Percentiles rank a stretch among this genome's conserved stretches.
Evolutionary conservation across 1,140 invertebrate genomes (phyloP).

Genomic region (Drosophila sproati): DNA sequence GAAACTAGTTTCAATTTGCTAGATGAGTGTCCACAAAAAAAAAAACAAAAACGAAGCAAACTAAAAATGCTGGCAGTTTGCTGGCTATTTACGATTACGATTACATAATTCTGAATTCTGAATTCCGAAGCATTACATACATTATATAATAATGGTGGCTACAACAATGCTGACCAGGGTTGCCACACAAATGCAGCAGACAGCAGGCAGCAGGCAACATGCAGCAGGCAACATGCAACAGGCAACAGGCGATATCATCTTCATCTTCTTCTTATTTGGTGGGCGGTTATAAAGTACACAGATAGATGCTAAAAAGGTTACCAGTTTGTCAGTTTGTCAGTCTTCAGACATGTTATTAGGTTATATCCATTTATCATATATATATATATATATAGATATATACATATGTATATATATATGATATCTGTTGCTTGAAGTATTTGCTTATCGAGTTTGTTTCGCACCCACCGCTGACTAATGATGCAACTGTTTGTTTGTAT

Average conservation of each 20-base stretch:
- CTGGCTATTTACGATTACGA: not conserved
- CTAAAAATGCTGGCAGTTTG: slow-evolving; percentile 13
- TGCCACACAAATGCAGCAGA: not conserved
- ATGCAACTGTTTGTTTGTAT: not conserved
- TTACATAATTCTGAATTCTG: not conserved
- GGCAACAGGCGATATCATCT: not conserved
- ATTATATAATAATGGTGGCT: not conserved
- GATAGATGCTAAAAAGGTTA: slow-evolving; percentile 23
- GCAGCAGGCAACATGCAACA: not conserved
- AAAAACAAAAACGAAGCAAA: not conserved
- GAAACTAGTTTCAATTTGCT: slow-evolving; percentile 31
- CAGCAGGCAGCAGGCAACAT: not conserved
- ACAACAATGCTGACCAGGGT: slow-evolving; percentile 2
- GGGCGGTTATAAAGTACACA: slow-evolving; percentile 17
- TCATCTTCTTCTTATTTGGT: not conserved
- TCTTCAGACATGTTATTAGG: slow-evolving; percentile 40
- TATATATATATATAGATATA: slow-evolving; percentile 16
- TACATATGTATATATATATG: slow-evolving; percentile 30
- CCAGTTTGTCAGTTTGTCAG: slow-evolving; percentile 27
- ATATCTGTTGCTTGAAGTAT: not conserved
- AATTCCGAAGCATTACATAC: not conserved
- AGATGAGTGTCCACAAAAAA: not conserved
- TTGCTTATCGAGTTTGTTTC: not conserved
- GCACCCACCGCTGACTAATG: slow-evolving; percentile 6
- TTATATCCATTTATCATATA: slow-evolving; percentile 11